Evolutionary conservation across 2,113 vertebrate species (phyloP).

Genomic region (Dissostichus mawsoni): DNA sequence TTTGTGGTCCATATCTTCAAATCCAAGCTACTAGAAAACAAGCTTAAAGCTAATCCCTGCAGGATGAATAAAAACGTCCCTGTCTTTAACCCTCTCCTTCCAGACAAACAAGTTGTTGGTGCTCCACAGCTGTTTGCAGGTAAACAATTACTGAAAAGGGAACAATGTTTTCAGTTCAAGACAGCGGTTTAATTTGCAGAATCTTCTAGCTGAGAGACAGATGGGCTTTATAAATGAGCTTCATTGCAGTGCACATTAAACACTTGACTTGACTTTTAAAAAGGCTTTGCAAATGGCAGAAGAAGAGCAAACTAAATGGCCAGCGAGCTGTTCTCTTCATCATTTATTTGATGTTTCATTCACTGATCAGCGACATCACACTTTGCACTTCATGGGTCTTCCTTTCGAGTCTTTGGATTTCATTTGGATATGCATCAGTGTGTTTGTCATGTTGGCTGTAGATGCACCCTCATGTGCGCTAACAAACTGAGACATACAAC

Average conservation of each 20-base stretch:
- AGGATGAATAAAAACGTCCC: conserved; percentile 16
- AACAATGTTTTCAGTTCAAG: conserved; percentile 5
- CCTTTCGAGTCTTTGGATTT: conserved; percentile 39
- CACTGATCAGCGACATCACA: conserved; percentile 13
- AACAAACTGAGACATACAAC: conserved; percentile 9
- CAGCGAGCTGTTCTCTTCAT: background rate
- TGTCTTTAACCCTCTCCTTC: conserved; percentile 15
- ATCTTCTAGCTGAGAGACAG: background rate
- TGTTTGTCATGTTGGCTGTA: conserved; percentile 21
- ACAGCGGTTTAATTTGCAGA: background rate
- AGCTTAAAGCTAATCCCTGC: background rate
- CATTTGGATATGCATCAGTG: conserved; percentile 53
- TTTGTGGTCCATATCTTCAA: conserved; percentile 1
- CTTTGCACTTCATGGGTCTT: background rate
- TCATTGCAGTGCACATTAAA: background rate
- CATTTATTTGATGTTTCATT: background rate
- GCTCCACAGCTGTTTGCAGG: conserved; percentile 8
- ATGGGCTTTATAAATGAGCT: background rate
- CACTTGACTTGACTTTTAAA: conserved; percentile 16
- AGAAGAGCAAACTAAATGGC: conserved; percentile 3
- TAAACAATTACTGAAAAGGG: conserved; percentile 12
- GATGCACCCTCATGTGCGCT: background rate
- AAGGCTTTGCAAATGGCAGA: background rate
- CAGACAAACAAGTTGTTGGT: conserved; percentile 24
- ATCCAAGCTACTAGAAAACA: background rate